A percentile compares a stretch with the other conserved stretches of the same genome.
Conservation (phyloP, 1,140 invertebrate genomes). For the Orchestia grillus region DNA sequence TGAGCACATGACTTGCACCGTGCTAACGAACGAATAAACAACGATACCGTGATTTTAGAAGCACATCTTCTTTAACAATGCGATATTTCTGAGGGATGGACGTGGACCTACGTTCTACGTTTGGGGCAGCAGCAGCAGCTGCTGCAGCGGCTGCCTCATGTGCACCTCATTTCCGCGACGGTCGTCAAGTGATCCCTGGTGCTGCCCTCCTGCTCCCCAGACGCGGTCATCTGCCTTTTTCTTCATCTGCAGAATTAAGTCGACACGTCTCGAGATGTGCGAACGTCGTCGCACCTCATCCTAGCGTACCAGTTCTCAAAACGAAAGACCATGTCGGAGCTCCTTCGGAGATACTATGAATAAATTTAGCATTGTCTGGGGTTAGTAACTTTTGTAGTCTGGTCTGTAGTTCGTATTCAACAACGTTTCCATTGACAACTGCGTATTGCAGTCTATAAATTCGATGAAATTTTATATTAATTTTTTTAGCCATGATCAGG, state of each 20-base stretch:
- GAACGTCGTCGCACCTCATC: neutral
- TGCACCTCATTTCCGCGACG: neutral
- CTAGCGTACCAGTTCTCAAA: neutral
- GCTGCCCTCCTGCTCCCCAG: neutral
- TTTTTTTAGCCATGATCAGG: neutral
- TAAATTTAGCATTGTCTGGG: neutral
- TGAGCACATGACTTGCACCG: no score
- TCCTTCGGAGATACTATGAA: neutral
- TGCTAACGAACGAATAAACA: no score
- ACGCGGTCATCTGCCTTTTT: slow-evolving; percentile 7
- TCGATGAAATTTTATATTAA: neutral
- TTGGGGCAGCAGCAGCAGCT: neutral
- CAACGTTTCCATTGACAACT: neutral
- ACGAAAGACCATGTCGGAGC: neutral
- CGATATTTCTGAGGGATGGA: neutral
- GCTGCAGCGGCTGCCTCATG: neutral
- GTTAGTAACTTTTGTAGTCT: neutral
- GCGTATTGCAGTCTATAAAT: neutral
- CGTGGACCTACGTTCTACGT: neutral
- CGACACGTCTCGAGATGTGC: neutral
- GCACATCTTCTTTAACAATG: neutral
- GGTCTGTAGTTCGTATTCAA: neutral
- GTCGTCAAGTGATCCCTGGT: slow-evolving; percentile 25
- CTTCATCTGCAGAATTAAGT: slow-evolving; percentile 41
- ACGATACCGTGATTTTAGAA: no score